Conservation (phyloP, 2,888 invertebrate species). For the Lymantria dispar region DNA sequence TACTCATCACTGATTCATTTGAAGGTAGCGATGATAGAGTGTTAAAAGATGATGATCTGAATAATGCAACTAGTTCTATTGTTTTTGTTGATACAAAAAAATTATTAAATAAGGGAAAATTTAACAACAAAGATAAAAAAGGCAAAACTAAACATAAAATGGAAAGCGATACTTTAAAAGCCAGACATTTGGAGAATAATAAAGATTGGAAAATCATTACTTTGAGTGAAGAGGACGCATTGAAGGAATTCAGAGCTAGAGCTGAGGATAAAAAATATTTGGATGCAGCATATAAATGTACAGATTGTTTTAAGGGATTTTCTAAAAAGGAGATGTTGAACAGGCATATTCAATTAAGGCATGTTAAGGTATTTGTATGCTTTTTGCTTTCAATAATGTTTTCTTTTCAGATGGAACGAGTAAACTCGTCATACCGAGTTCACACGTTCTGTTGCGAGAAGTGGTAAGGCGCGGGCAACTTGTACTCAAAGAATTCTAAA, state of each 20-base stretch:
- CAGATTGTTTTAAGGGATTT: slow-evolving; percentile 63
- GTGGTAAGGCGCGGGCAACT: too few species aligned
- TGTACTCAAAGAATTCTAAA: too few species aligned
- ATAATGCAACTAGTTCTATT: slow-evolving; percentile 18
- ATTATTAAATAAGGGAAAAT: slow-evolving; percentile 19
- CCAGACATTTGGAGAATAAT: not conserved
- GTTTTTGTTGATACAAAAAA: slow-evolving; percentile 34
- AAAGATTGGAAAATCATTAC: slow-evolving; percentile 55
- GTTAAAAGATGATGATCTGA: slow-evolving; percentile 16
- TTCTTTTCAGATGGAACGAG: too few species aligned
- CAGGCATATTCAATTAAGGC: slow-evolving; percentile 54
- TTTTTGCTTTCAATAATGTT: too few species aligned
- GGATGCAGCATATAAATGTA: slow-evolving; percentile 55
- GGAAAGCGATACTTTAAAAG: slow-evolving; percentile 12
- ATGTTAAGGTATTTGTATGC: slow-evolving; percentile 50
- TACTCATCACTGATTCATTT: not conserved
- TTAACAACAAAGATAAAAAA: slow-evolving; percentile 28
- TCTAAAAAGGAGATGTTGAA: slow-evolving; percentile 62
- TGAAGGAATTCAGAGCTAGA: slow-evolving; percentile 50
- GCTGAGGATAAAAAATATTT: slow-evolving; percentile 51
- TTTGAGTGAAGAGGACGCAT: slow-evolving; percentile 62
- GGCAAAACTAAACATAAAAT: slow-evolving; percentile 17
- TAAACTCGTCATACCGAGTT: too few species aligned
- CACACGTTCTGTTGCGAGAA: too few species aligned
- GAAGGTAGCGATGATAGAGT: slow-evolving; percentile 8